These are phyloP conservation scores for Climacteris rufus DNA, from an alignment of 2,113 vertebrate species.

Conservation along the genomic window DNA sequence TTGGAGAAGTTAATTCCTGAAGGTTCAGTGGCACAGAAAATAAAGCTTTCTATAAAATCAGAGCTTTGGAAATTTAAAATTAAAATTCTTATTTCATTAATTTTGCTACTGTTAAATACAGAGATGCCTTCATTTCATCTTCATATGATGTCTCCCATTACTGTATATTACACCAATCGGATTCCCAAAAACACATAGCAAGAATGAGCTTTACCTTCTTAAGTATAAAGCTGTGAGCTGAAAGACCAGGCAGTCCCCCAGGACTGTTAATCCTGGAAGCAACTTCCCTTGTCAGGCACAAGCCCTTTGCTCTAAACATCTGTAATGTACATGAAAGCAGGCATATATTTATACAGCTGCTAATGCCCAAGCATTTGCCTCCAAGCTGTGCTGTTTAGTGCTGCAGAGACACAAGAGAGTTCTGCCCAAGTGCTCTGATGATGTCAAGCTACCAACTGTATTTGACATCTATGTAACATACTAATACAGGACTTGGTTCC, in stretches of 20 bases:
- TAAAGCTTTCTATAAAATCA: neutral
- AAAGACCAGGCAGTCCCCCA: neutral
- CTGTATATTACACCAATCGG: neutral
- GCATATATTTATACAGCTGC: neutral
- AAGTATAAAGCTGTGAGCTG: neutral
- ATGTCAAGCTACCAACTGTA: neutral
- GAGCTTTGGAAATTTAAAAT: neutral
- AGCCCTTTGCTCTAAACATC: neutral
- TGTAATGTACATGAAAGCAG: neutral
- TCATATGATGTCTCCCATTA: neutral
- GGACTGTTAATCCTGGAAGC: neutral
- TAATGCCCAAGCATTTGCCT: neutral
- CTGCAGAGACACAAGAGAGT: neutral
- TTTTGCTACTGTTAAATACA: neutral
- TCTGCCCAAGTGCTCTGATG: neutral
- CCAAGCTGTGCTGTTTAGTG: neutral
- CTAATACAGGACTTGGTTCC: neutral
- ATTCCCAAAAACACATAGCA: neutral
- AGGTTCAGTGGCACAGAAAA: neutral
- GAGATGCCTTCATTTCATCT: neutral
- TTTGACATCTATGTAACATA: neutral
- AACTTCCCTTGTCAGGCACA: neutral
- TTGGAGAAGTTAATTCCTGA: neutral
- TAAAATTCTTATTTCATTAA: neutral
- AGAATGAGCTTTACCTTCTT: neutral